Evolutionary conservation across 2,797 vertebrate genomes (phyloP).

Genomic region (Enteromius thamalakanensis): DNA sequence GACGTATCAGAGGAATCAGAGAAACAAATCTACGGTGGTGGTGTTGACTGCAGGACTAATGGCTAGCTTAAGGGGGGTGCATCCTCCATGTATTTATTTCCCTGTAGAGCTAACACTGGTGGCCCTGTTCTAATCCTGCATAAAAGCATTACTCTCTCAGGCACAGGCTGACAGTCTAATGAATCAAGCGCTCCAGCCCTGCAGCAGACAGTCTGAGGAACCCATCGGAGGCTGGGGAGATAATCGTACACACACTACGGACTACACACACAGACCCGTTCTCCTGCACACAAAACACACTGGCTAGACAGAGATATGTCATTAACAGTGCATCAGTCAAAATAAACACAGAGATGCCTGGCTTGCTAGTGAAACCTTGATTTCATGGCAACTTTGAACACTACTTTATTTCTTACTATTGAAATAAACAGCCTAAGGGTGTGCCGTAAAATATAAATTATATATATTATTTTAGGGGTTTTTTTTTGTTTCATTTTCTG

Average conservation of each 20-base stretch:
- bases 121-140: constrained; percentile 75
- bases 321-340: constrained; percentile 59
- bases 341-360: constrained; percentile 53
- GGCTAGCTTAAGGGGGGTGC: constrained; percentile 73
- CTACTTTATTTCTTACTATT: constrained; percentile 47
- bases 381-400: constrained; percentile 44
- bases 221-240: constrained; percentile 45
- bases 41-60: constrained; percentile 76
- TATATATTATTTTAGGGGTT: not conserved
- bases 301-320: constrained; percentile 52
- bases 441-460: constrained; percentile 2
- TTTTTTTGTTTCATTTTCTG: not conserved
- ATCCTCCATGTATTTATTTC: constrained; percentile 79
- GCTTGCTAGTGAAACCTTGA: constrained; percentile 49
- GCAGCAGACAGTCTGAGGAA: constrained; percentile 72
- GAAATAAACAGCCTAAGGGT: not conserved
- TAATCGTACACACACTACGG: constrained; percentile 34
- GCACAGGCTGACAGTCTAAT: constrained; percentile 79
- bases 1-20: constrained; percentile 70
- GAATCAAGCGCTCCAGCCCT: constrained; percentile 82
- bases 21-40: constrained; percentile 74
- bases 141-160: constrained; percentile 76
- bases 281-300: constrained; percentile 44
- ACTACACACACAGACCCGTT: constrained; percentile 35
- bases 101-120: constrained; percentile 79